A percentile compares a stretch with the other conserved stretches of the same genome.
phyloP scores from a whole-genome alignment of 2,113 vertebrate species.

The Sus scrofa region T2T-Sscrofa CM000820.6:29648501-29649000 shows the following conservation, averaged over 20 bases:
- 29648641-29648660: background rate
- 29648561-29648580: background rate
- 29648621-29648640: background rate
- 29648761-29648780: background rate
- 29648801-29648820: background rate
- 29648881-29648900: background rate
- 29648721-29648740: background rate
- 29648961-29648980: background rate
- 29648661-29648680: background rate
- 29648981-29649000: background rate
- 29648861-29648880: background rate
- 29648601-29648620: background rate
- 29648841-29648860: background rate
- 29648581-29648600: background rate
- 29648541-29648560: background rate
- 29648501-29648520: background rate
- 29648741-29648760: background rate
- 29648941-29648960: background rate
- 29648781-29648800: background rate
- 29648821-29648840: background rate
- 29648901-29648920: background rate
- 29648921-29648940: background rate
- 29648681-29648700: background rate
- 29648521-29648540: background rate
- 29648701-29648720: background rate